Percentiles rank a stretch among this genome's conserved stretches.
These are phyloP conservation scores for Lucinisca nassula DNA, from an alignment of 2,888 invertebrate species.

Conservation along the genomic window DNA sequence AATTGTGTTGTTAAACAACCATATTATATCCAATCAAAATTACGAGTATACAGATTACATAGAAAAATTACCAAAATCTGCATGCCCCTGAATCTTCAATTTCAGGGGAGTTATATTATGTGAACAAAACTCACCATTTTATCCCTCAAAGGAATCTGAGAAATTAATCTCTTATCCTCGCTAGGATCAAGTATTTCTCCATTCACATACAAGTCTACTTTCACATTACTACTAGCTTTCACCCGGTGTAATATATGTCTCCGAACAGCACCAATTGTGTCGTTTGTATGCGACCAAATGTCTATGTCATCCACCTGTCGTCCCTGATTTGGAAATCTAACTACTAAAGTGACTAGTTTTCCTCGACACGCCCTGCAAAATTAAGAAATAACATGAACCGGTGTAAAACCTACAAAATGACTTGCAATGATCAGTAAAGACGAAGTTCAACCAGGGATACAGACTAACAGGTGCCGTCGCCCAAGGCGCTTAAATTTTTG, in stretches of 20 bases:
- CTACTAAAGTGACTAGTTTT: conserved; percentile 95
- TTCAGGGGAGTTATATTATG: no score
- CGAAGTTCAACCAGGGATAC: no score
- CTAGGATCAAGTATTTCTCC: conserved; percentile 95
- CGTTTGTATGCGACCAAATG: conserved; percentile 97
- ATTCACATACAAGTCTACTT: conserved; percentile 96
- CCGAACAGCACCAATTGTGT: conserved; percentile 93
- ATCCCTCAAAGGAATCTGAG: conserved; percentile 95
- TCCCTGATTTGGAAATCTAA: conserved; percentile 95
- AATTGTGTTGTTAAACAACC: no score
- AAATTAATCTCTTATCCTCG: conserved; percentile 95
- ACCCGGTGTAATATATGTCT: conserved; percentile 89
- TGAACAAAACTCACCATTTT: conserved; percentile 95
- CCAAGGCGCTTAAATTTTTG: no score
- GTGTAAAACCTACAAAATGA: no score
- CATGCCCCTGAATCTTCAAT: no score
- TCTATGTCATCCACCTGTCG: conserved; percentile 95
- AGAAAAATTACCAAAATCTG: no score
- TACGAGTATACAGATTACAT: no score
- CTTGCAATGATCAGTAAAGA: no score
- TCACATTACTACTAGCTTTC: conserved; percentile 92
- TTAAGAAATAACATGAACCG: no score
- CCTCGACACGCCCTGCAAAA: conserved; percentile 95
- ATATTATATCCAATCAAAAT: no score
- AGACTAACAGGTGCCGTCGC: no score